Conservation (phyloP, 1,140 invertebrate species). For the Macrocentrus cingulum region DNA sequence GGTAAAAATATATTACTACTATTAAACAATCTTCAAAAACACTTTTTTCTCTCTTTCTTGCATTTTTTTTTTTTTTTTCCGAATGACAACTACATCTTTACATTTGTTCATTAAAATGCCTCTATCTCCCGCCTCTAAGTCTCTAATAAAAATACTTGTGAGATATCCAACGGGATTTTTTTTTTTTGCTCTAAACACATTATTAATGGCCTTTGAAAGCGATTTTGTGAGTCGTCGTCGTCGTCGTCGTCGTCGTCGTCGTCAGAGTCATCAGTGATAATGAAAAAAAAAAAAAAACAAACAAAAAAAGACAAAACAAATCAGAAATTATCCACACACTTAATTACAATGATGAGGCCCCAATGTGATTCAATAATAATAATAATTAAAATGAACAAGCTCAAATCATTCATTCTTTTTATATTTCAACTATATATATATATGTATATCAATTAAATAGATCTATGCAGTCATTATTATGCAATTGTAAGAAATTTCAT, state of each 20-base stretch:
- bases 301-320: slow-evolving; percentile 39
- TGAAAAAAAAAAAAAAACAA: slow-evolving; percentile 30
- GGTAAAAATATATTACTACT: slow-evolving; percentile 40
- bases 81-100: slow-evolving; percentile 16
- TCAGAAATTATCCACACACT: too few species aligned
- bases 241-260: too few species aligned
- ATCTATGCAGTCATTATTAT: slow-evolving; percentile 51
- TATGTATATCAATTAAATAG: too few species aligned
- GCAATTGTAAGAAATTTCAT: slow-evolving; percentile 52
- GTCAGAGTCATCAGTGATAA: too few species aligned
- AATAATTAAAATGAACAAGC: too few species aligned
- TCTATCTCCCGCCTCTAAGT: background rate
- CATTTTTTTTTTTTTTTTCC: slow-evolving; percentile 11
- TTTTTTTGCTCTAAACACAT: slow-evolving; percentile 19
- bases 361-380: too few species aligned
- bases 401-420: slow-evolving; percentile 32
- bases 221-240: slow-evolving; percentile 24
- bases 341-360: too few species aligned
- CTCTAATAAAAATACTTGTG: slow-evolving; percentile 1
- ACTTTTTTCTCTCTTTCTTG: slow-evolving; percentile 27
- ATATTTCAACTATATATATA: slow-evolving; percentile 6
- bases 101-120: background rate
- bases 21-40: slow-evolving; percentile 36
- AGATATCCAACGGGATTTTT: slow-evolving; percentile 1
- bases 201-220: slow-evolving; percentile 26